These are phyloP conservation scores for Phallusia fumigata DNA, from an alignment of 23 tunicate genomes.

Conservation along the genomic window DNA sequence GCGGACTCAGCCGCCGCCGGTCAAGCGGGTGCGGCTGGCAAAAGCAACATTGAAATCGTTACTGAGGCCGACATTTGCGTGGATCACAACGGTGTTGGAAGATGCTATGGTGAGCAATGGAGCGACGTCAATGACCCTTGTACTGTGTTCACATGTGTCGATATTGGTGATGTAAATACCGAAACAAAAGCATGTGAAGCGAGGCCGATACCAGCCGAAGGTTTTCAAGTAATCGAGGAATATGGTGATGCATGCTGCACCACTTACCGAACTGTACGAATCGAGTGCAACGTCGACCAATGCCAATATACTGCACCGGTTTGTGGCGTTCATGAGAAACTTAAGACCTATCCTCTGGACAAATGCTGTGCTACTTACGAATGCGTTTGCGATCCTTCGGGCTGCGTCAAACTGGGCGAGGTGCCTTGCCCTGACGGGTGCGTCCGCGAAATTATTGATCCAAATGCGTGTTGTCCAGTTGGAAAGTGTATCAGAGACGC, in stretches of 20 bases:
- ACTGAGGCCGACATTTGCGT: conserved; percentile 61
- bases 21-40: not conserved
- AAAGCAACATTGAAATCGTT: conserved; percentile 37
- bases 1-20: conserved; percentile 11
- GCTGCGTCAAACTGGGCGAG: conserved; percentile 31
- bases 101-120: conserved; percentile 79
- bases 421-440: conserved; percentile 60
- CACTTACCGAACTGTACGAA: conserved; percentile 45
- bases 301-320: conserved; percentile 65
- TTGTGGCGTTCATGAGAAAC: conserved; percentile 45
- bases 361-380: conserved; percentile 80
- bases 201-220: conserved; percentile 28
- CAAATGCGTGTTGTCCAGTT: conserved; percentile 71
- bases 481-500: conserved; percentile 39
- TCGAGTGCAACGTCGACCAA: conserved; percentile 27
- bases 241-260: conserved; percentile 57
- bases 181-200: conserved; percentile 33
- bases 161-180: conserved; percentile 29
- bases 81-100: conserved; percentile 43
- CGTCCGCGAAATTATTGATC: conserved; percentile 35
- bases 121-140: conserved; percentile 30
- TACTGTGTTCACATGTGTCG: conserved; percentile 50
- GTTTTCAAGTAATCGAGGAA: conserved; percentile 42
- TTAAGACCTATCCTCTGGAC: conserved; percentile 58
- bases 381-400: conserved; percentile 51